Percentiles rank a stretch among this genome's conserved stretches.
Evolutionary conservation across 1,140 invertebrate genomes (phyloP).

Genomic region (Aporrectodea caliginosa): DNA sequence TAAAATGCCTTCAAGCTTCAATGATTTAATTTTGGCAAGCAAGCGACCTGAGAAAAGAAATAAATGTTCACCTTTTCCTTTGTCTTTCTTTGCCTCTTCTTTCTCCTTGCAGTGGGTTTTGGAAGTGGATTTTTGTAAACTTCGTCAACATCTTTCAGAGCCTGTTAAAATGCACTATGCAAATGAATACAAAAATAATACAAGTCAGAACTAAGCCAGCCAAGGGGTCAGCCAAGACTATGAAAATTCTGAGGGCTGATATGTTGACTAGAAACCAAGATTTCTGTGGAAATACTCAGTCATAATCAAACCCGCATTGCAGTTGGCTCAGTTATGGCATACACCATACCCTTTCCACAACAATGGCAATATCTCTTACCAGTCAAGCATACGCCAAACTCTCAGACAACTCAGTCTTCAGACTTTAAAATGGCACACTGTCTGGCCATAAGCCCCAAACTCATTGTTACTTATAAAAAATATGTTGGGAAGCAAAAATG

Average conservation of each 20-base stretch:
- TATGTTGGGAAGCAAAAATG: too few relatives aligned
- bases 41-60: not conserved
- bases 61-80: slow-evolving; percentile 8
- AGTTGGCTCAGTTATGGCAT: too few relatives aligned
- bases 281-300: not conserved
- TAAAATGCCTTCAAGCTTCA: not conserved
- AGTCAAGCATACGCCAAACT: too few relatives aligned
- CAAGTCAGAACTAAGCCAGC: not conserved
- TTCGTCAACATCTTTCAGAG: slow-evolving; percentile 80
- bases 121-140: slow-evolving; percentile 57
- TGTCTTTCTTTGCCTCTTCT: slow-evolving; percentile 19
- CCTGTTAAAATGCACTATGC: slow-evolving; percentile 45
- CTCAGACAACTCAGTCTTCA: too few relatives aligned
- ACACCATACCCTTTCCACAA: too few relatives aligned
- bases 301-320: not conserved
- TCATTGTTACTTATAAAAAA: too few relatives aligned
- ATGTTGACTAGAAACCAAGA: not conserved
- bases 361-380: too few relatives aligned
- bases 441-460: too few relatives aligned
- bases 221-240: not conserved
- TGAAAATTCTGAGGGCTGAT: not conserved
- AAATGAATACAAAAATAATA: not conserved
- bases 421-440: too few relatives aligned
- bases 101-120: not conserved
- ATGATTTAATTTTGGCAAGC: not conserved